phyloP scores from a whole-genome alignment of 2,113 vertebrate genomes.

The Gambusia affinis region DNA sequence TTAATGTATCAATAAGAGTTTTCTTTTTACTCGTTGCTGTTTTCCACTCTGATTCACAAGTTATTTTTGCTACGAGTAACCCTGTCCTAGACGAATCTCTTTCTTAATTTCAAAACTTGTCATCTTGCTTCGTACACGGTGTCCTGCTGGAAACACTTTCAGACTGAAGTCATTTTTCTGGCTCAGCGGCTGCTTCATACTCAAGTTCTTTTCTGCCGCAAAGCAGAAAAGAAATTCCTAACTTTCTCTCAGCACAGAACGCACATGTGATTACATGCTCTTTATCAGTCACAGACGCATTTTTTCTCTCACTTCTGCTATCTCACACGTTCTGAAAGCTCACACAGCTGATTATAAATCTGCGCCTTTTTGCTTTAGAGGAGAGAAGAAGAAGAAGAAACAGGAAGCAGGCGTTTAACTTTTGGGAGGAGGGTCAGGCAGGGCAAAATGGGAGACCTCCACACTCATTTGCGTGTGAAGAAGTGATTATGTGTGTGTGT shows the following conservation, averaged over 20 bases:
- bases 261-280: constrained; percentile 67
- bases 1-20: no score
- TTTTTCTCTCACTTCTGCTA: not conserved
- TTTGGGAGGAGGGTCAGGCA: constrained; percentile 50
- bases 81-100: no score
- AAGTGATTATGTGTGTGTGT: constrained; percentile 64
- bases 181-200: constrained; percentile 13
- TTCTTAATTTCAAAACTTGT: not conserved
- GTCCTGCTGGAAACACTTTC: not conserved
- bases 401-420: constrained; percentile 60
- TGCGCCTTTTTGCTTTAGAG: not conserved
- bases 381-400: constrained; percentile 12
- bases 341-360: not conserved
- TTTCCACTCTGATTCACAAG: no score
- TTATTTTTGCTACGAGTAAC: no score
- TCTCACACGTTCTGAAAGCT: not conserved
- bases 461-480: constrained; percentile 64
- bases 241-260: constrained; percentile 63
- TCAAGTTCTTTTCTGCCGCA: constrained; percentile 11
- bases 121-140: not conserved
- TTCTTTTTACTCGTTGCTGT: no score
- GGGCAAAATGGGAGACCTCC: constrained; percentile 61
- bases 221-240: constrained; percentile 52
- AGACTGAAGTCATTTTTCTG: not conserved
- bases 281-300: constrained; percentile 7